Base-by-base conservation (phyloP, 2,113 vertebrate species). In the Carassius auratus region DNA sequence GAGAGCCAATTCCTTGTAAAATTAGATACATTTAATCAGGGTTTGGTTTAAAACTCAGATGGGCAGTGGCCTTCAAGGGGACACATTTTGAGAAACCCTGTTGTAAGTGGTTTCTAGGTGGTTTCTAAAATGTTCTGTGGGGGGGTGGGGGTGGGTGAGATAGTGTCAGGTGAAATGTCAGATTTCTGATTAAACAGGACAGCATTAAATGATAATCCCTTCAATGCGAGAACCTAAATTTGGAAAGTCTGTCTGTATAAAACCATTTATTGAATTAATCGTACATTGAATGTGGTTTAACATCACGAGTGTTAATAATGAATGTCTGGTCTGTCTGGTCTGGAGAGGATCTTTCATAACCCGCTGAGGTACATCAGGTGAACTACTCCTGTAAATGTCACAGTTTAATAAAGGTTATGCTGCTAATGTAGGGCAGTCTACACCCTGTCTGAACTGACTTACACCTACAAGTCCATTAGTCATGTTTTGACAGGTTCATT, bases 341-440 rank as follows among this genome's bases (percentile, higher is more conserved):
- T 79, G 64, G 33, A 42, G 36, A 74, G 78, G 81, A 85, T 30
- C 68, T 77, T 86, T 89, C 66, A 68, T 75, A 89, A 85, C 74
- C 45, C 5, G 59, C 8, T 4, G 48, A 77, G 62, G 38, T 55
- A 74, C 71, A 75, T 81, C 38, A 80, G 85, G 64, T 84, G 38
- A 69, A 55, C 64, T 45, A 19, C 84, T 83, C 61, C 57, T 84
- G 33, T 64, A 84, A 86, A 89, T 86, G 88, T 84, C 81, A 89
- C 81, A 87, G 71, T 86, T 78, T 84, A 80, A 78, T 79, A 33
- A n/a, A 87, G 88, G 79, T 57, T 75, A 83, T 5, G 10, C 7
- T 3, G 57, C 55, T 42, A 55, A 76, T 52, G 45, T 45, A 66
- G 81, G 30, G 17, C 68, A 59, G 81, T 42, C 57, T 64, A 52